Conservation (phyloP, 2,797 vertebrate genomes). For the Cossypha niveicapilla region DNA sequence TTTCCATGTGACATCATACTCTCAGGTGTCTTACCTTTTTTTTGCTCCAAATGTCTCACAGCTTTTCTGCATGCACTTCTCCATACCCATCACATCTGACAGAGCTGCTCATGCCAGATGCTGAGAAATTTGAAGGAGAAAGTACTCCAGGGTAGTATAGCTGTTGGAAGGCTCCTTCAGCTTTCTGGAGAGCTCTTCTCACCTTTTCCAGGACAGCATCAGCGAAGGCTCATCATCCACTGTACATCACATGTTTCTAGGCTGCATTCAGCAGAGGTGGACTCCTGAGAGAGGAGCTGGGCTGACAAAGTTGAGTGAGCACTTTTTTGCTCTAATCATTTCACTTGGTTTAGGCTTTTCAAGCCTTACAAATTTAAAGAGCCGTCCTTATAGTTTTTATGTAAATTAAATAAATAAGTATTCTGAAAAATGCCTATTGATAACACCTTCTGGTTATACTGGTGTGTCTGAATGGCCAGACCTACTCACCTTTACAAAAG, state of each 20-base stretch:
- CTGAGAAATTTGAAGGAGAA: not conserved
- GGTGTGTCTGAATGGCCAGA: not conserved
- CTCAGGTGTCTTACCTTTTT: not conserved
- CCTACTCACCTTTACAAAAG: not conserved
- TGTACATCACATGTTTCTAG: rapidly evolving
- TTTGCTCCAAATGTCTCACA: not conserved
- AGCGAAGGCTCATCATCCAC: not conserved
- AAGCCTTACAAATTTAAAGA: not conserved
- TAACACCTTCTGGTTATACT: not conserved
- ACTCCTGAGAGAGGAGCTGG: not conserved
- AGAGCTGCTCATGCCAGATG: not conserved
- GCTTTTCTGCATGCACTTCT: not conserved
- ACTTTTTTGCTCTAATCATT: not conserved
- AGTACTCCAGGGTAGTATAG: not conserved
- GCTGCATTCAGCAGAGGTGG: not conserved
- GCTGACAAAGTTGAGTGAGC: not conserved
- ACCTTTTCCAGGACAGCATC: not conserved
- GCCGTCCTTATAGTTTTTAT: not conserved
- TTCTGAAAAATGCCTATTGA: not conserved
- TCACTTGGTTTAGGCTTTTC: not conserved
- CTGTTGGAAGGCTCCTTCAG: not conserved
- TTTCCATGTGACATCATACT: not conserved
- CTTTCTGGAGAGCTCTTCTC: not conserved
- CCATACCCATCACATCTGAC: not conserved
- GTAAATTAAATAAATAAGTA: not conserved